Base-by-base conservation (phyloP, 2,888 invertebrate species). In the Xanthorhoe designata region DNA sequence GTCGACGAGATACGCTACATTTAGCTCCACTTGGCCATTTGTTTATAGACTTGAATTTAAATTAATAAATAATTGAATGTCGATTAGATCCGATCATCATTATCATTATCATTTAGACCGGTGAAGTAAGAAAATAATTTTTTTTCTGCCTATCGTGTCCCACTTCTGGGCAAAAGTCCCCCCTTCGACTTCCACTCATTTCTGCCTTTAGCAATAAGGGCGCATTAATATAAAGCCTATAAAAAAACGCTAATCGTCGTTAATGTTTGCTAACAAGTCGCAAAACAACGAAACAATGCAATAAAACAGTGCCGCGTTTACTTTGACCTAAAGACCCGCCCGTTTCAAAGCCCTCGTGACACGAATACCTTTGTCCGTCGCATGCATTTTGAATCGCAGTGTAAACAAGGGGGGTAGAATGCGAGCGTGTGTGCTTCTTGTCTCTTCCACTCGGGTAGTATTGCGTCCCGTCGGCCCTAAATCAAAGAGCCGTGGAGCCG, bases 401-500 rank as follows among this genome's bases (percentile, higher is more conserved):
- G 70, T 71, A 74, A 74, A 72, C 71, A 72, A 68, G 67, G 69
- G 50, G 61, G 61, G 49, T 32, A 32, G 32, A 32, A 64, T 62
- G 66, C 54, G 65, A 65, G 66, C 50, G 49, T 62, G 61, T 19
- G 61, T 50, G 45, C 32, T 55, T 52, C 54, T 63, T 74, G 74
- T 70, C 74, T 70, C 72, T 72, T 74, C 74, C 74, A 74, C 72
- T 72, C 61, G 38, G 65, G 60, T 67, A 64, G 66, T 68, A 69
- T 64, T 70, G 72, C 49, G 62, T 62, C 49, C 68, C 69, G 70
- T 59, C 69, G 78, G 77, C 79, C 86, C 80, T 93, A 93, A 92
- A 93, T 93, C 92, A 93, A 88, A 90, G 85, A 83, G 85, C 87
- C 82, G 85, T 83, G 86, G 89, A 17, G 47, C 47, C 47, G 17